Base-by-base conservation (phyloP, 2,113 vertebrate genomes). In the Alouatta palliata region DNA sequence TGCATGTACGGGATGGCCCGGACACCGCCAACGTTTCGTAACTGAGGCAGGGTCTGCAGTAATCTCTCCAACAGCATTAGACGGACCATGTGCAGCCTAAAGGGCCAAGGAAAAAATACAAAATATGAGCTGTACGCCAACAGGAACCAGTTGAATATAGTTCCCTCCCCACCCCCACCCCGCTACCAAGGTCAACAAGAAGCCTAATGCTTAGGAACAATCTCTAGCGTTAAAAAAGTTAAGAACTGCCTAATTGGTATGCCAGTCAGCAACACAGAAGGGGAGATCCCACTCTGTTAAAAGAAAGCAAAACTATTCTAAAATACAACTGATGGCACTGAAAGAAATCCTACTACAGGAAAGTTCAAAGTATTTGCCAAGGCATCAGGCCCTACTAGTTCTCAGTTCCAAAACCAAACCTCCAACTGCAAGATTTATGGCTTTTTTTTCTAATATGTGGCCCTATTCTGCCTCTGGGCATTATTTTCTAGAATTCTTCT, bases 1-100 rank as follows among this genome's bases (percentile, higher is more conserved):
- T 99, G 99, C 99, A 99, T 99, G 95, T 99, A 99, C 0, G 99
- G 99, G 89, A 99, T 99, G 97, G 99, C 99, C 70, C 99, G 99
- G 97, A 99, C 99, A 6, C 99, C 99, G 6, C 99, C 99, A 0
- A 99, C 99, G 0, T 98, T 99, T 97, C 99, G 99, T 75, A 99
- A 99, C 98, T 99, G 99, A 43, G 99, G 98, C 27, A 99, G 98
- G 35, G 99, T 99, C 96, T 99, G 99, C 91, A 99, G 99, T 58
- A 99, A 98, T 54, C 99, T 99, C 98, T 99, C 99, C 97, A 99
- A 98, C 37, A 99, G 98, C 99, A 99, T 99, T 68, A 99, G 98
- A 68, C 99, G 98, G 73, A 99, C 99, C 99, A 99, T 99, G 98
- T 99, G 99, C 90, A 99, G 98, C 98, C 99, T 99, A 96, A 45